Percentiles rank a stretch among this genome's conserved stretches.
These are phyloP conservation scores for Hartigia nigra DNA, from an alignment of 2,888 invertebrate species.

Conservation along the genomic window DNA sequence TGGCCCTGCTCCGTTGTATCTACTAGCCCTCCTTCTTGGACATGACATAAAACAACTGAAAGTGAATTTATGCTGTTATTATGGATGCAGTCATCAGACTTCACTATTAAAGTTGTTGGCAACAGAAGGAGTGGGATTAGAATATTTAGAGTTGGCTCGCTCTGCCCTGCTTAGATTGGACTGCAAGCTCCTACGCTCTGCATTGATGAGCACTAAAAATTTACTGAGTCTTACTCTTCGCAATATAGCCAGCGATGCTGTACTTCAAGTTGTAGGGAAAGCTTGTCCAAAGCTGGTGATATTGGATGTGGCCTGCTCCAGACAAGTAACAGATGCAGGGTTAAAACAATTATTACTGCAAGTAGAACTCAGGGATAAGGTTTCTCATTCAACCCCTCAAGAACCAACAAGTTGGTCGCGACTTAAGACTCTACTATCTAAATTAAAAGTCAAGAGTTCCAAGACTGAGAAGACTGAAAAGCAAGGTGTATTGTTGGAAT, in stretches of 20 bases:
- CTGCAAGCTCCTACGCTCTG: constrained; percentile 59
- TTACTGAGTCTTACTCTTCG: constrained; percentile 60
- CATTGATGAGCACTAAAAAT: constrained; percentile 59
- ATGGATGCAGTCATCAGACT: constrained; percentile 66
- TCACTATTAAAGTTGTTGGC: constrained; percentile 62
- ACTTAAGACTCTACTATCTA: constrained; percentile 52
- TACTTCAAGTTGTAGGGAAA: constrained; percentile 62
- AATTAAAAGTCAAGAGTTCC: constrained; percentile 43
- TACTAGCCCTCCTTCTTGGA: constrained; percentile 61
- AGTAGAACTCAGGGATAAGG: constrained; percentile 60
- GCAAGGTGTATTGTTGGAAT: constrained; percentile 56
- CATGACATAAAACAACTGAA: constrained; percentile 61
- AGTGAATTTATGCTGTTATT: constrained; percentile 66
- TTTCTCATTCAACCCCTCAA: constrained; percentile 29
- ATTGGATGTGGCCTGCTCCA: constrained; percentile 64
- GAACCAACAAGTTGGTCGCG: constrained; percentile 56
- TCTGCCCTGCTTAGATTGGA: constrained; percentile 63
- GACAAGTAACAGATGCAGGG: constrained; percentile 64
- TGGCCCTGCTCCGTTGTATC: constrained; percentile 62
- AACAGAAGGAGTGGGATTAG: constrained; percentile 60
- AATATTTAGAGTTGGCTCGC: constrained; percentile 61
- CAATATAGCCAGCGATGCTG: constrained; percentile 64
- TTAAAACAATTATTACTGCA: constrained; percentile 61
- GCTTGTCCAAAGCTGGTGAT: constrained; percentile 61
- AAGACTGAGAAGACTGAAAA: constrained; percentile 45